These are phyloP conservation scores for Dioctria linearis DNA, from an alignment of 2,888 invertebrate species.

Conservation along the genomic window DNA sequence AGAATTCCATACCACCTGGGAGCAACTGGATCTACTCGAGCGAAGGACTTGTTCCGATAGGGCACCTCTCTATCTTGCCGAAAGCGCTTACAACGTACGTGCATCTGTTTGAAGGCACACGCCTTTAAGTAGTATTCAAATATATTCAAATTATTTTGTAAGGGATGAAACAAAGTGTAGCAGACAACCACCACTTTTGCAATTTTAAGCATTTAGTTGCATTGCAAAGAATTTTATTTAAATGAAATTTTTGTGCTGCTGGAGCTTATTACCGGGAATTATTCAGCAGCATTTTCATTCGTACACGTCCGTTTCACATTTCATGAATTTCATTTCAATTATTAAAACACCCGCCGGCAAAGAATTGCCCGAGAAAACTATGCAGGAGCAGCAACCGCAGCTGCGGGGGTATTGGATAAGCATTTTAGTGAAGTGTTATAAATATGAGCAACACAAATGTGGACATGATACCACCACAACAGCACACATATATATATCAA, in stretches of 20 bases:
- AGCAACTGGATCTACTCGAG: slow-evolving; percentile 13
- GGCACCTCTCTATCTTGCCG: neutral
- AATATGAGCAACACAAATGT: slow-evolving; percentile 41
- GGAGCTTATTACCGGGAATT: slow-evolving; percentile 45
- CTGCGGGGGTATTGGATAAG: neutral
- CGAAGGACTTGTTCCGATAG: neutral
- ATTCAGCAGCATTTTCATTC: slow-evolving; percentile 51
- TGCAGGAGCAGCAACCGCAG: neutral
- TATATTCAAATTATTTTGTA: slow-evolving; percentile 50
- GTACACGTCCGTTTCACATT: slow-evolving; percentile 54
- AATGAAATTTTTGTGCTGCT: slow-evolving; percentile 47
- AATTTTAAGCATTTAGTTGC: slow-evolving; percentile 41
- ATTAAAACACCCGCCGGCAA: slow-evolving; percentile 47
- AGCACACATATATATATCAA: slow-evolving; percentile 17
- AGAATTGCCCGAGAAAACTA: slow-evolving; percentile 5
- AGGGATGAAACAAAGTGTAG: slow-evolving; percentile 45
- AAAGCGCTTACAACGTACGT: neutral
- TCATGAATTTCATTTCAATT: slow-evolving; percentile 51
- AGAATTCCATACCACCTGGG: neutral
- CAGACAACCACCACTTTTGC: slow-evolving; percentile 33
- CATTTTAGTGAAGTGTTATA: slow-evolving; percentile 42
- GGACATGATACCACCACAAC: slow-evolving; percentile 16
- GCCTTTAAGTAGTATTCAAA: slow-evolving; percentile 39
- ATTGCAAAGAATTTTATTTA: slow-evolving; percentile 47
- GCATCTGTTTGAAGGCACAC: slow-evolving; percentile 32